These are phyloP conservation scores for Parnassius orleans DNA, from an alignment of 2,888 invertebrate species.

Conservation along the genomic window DNA sequence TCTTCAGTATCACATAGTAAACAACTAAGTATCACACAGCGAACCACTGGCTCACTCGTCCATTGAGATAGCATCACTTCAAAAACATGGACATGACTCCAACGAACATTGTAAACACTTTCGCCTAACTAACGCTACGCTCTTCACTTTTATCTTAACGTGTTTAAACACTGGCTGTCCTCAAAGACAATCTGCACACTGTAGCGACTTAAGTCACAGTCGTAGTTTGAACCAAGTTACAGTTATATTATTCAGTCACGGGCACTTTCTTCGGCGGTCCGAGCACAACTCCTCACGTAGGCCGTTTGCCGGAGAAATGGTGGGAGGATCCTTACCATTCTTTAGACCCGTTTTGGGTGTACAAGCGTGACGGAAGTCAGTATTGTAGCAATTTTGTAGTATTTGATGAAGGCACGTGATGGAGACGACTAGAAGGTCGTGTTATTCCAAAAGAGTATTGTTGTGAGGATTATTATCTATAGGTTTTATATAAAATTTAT, in stretches of 20 bases:
- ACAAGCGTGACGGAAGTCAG: conserved; percentile 16
- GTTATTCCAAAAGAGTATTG: too few species aligned
- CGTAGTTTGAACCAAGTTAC: conserved; percentile 15
- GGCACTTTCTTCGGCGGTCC: conserved; percentile 56
- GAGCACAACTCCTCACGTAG: conserved; percentile 51
- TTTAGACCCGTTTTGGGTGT: conserved; percentile 8
- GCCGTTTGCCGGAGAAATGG: conserved; percentile 49
- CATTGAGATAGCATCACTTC: not conserved
- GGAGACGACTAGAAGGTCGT: too few species aligned
- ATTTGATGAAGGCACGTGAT: too few species aligned
- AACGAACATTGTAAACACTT: conserved; percentile 12
- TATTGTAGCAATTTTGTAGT: not conserved
- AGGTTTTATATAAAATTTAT: too few species aligned
- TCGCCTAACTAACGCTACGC: not conserved
- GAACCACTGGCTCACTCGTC: not conserved
- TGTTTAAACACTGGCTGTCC: not conserved
- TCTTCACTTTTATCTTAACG: not conserved
- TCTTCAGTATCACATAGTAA: conserved; percentile 10
- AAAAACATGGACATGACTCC: not conserved
- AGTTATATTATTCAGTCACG: conserved; percentile 32
- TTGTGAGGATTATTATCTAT: too few species aligned
- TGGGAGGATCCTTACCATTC: conserved; percentile 40
- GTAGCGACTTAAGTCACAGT: conserved; percentile 9
- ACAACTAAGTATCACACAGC: not conserved
- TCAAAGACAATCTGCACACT: not conserved